Evolutionary conservation across 2,888 invertebrate species (phyloP), one percentile per base, ranked within the genome.

Genomic region (Sepiola atlantica): DNA sequence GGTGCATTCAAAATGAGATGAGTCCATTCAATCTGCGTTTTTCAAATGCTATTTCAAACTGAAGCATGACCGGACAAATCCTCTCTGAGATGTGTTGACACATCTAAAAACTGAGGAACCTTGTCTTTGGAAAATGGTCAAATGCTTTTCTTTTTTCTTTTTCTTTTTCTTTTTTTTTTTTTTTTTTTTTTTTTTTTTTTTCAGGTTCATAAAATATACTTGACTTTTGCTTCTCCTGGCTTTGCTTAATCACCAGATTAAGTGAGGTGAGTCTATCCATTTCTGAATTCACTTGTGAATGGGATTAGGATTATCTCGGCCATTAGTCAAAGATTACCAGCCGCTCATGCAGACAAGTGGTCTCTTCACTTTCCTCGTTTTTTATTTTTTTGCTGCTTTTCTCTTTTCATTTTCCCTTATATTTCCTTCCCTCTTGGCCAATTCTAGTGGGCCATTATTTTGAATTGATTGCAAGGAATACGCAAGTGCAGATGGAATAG

Each of bases 181-280:
- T n/a, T n/a, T 45, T 4, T 8, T 45, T 8, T 8, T n/a, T n/a
- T 16, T 14, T n/a, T 16, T 2, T n/a, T 1, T n/a, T 77, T 77
- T 77, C n/a, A n/a, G 77, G 77, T 77, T 77, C 77, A 77, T 77
- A 77, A 77, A 77, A 77, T n/a, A n/a, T n/a, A 77, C n/a, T 77
- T 77, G 77, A 77, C 77, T 77, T n/a, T 77, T 77, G 77, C n/a
- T 77, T 77, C n/a, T n/a, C 77, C n/a, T 77, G n/a, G 77, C 77
- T 77, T 77, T 77, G n/a, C 77, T 32, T 77, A 77, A 77, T 77
- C 77, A 16, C 77, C 77, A n/a, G 77, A 77, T 77, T 77, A 77
- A 77, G n/a, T n/a, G n/a, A n/a, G 77, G 77, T 77, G n/a, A 77
- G 77, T 77, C 61, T 61, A 61, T 61, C 77, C 77, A 77, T 77